phyloP scores from a whole-genome alignment of 2,888 invertebrate species.

The Ormyrus thymus region DNA sequence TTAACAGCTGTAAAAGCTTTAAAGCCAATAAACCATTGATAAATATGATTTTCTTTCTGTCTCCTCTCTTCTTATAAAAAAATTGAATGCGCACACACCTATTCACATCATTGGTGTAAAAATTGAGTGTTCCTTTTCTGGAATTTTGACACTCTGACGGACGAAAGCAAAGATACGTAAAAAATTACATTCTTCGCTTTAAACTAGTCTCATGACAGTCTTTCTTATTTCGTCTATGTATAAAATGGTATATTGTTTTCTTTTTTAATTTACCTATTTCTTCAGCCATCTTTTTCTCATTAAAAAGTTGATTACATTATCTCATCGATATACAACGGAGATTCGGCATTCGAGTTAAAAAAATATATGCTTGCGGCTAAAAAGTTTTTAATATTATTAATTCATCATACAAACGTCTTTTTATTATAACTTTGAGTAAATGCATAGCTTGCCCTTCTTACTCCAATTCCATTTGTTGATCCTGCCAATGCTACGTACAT shows the following conservation, averaged over 20 bases:
- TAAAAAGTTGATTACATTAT: slow-evolving; percentile 29
- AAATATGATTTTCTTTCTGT: slow-evolving; percentile 17
- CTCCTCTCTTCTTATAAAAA: slow-evolving; percentile 20
- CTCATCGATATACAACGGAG: slow-evolving; percentile 27
- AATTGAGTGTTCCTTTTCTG: slow-evolving; percentile 18
- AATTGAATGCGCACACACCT: background rate
- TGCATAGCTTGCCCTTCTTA: too few relatives aligned
- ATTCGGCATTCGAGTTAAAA: slow-evolving; percentile 42
- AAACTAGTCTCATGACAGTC: slow-evolving; percentile 41
- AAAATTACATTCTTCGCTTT: slow-evolving; percentile 8
- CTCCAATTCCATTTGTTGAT: too few relatives aligned
- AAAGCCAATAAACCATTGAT: slow-evolving; percentile 27
- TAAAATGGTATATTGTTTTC: slow-evolving; percentile 30
- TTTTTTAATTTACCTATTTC: background rate
- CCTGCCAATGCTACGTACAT: too few relatives aligned
- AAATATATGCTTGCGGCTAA: slow-evolving; percentile 10
- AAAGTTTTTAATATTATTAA: slow-evolving; percentile 7
- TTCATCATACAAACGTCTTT: too few relatives aligned
- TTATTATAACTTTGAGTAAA: too few relatives aligned
- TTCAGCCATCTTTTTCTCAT: background rate
- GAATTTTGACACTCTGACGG: slow-evolving; percentile 32
- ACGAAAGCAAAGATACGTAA: slow-evolving; percentile 12
- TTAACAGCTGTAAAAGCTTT: slow-evolving; percentile 25
- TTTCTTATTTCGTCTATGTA: slow-evolving; percentile 25
- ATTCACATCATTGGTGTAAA: slow-evolving; percentile 19